Evolutionary conservation across 2,113 vertebrate genomes (phyloP).

Genomic region (Plotosus lineatus): DNA sequence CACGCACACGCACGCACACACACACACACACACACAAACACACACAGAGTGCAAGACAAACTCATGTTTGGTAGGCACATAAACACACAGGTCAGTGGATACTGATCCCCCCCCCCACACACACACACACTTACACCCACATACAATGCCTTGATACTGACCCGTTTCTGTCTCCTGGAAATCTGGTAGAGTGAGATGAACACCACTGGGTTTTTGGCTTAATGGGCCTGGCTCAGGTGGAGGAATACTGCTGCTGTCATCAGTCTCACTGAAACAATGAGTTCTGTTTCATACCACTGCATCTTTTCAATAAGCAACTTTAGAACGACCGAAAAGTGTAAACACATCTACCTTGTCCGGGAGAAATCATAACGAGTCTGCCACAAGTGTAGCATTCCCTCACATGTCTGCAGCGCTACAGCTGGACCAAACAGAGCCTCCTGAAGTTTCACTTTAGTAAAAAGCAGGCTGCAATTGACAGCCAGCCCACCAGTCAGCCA

Average conservation of each 20-base stretch:
- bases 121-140: too few relatives aligned
- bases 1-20: neutral
- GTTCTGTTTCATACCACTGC: neutral
- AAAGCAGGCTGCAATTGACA: constrained; percentile 87
- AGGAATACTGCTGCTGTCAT: constrained; percentile 83
- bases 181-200: constrained; percentile 88
- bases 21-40: neutral
- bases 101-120: neutral
- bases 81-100: constrained; percentile 3
- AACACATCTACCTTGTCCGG: constrained; percentile 78
- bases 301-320: neutral
- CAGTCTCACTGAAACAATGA: constrained; percentile 81
- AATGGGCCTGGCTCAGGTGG: constrained; percentile 71
- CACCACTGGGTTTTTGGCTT: constrained; percentile 78
- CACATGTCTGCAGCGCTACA: constrained; percentile 87
- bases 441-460: constrained; percentile 93
- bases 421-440: constrained; percentile 83
- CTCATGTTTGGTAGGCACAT: neutral
- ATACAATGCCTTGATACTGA: constrained; percentile 54
- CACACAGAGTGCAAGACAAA: neutral
- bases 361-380: constrained; percentile 80
- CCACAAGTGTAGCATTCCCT: constrained; percentile 89
- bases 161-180: constrained; percentile 87
- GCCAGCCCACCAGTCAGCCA: too few relatives aligned
- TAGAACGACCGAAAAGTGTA: neutral